Base-by-base conservation (phyloP, 2,888 invertebrate species). In the Geophilus truncorum region DNA sequence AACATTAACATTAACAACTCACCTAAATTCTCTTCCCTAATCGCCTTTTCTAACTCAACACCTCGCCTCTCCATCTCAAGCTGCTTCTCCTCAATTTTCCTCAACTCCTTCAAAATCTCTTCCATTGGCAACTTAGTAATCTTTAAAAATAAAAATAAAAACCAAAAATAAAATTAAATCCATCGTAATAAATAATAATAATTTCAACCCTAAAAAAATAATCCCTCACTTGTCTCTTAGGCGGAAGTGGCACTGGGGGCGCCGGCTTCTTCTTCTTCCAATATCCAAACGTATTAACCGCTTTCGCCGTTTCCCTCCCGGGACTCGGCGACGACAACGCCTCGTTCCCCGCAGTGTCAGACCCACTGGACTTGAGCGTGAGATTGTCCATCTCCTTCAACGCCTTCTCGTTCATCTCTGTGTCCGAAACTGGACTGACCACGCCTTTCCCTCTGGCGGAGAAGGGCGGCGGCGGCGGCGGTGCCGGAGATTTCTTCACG, bases 1-100 rank as follows among this genome's bases (percentile, higher is more conserved):
- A 70, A 30, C 75, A 4, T 3, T 6, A 15, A 23, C 45, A 15
- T 18, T 45, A 18, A 45, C 15, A n/a, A 18, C 76, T 81, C 81
- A 28, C 51, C 45, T 57, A 36, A 28, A 28, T 92, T 93, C 88
- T 93, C 93, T 86, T 92, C 92, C 84, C 96, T 91, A 84, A 97
- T 97, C 87, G 93, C 92, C 85, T 93, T 92, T 87, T 97, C 97
- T 84, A 97, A 89, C 83, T 92, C 90, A n/a, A 96, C 94, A 70
- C 97, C 96, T 86, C 96, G 94, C 81, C 93, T 91, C 87, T 97
- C 97, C 79, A 97, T 89, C 21, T 95, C 94, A 83, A 93, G 93
- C 85, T 95, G 94, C 86, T 96, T 94, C 78, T 93, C 91, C 87
- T 96, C 96, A 83, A 97, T 93, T 84, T 90, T 90, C 83, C 93